Evolutionary conservation across 2,113 vertebrate species (phyloP).

Genomic region (Capricornis sumatraensis): DNA sequence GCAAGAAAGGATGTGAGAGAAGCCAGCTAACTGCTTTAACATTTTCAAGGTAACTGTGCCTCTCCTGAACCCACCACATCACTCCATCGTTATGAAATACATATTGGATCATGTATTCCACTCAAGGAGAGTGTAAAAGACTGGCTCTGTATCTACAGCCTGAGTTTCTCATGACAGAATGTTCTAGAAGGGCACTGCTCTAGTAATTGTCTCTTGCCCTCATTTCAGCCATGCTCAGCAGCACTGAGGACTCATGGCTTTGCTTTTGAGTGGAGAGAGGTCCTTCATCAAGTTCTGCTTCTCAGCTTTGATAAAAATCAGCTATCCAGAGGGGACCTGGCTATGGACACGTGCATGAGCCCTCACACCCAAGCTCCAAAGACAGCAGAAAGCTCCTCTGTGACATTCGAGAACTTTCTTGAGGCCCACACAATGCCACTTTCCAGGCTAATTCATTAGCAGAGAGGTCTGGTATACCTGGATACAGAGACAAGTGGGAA

Average conservation of each 20-base stretch:
- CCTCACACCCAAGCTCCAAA: not conserved
- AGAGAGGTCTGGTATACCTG: not conserved
- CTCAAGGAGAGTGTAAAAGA: constrained; percentile 24
- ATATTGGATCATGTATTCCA: constrained; percentile 28
- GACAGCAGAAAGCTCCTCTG: not conserved
- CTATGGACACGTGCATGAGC: not conserved
- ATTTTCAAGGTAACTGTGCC: not conserved
- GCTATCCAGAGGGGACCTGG: no score
- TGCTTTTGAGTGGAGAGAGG: not conserved
- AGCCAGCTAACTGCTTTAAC: not conserved
- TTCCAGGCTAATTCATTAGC: not conserved
- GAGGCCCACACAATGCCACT: not conserved
- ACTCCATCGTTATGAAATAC: constrained; percentile 49
- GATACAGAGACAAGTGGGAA: not conserved
- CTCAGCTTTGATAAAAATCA: not conserved
- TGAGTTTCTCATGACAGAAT: constrained; percentile 26
- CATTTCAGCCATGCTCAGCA: not conserved
- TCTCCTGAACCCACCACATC: not conserved
- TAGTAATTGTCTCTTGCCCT: not conserved
- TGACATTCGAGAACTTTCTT: not conserved
- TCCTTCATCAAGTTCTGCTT: not conserved
- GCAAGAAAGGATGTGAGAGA: not conserved
- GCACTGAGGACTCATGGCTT: not conserved
- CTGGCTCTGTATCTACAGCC: not conserved
- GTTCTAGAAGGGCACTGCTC: not conserved